Base-by-base conservation (phyloP, 2,797 vertebrate genomes). In the Setipinna tenuifilis region DNA sequence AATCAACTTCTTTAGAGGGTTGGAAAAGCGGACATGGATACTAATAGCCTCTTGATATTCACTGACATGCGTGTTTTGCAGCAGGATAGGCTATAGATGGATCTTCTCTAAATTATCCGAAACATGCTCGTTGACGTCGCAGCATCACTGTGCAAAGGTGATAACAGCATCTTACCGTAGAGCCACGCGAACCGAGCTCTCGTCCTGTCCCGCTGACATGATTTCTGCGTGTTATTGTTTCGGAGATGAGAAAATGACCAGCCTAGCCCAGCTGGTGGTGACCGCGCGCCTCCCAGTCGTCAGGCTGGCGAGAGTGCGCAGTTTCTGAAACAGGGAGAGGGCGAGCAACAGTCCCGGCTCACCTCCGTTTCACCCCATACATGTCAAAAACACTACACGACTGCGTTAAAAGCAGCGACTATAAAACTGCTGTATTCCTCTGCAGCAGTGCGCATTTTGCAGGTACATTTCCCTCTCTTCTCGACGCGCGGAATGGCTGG, bases 161-260 rank as follows among this genome's bases (percentile, higher is more conserved):
- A 81, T 2, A 21, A 16, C 50, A 7, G 84, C 3, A 82, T 88
- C 96, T 95, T 91, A 98, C 97, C 97, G 97, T 93, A 98, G 94
- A 19, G 98, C 97, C 89, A 98, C 98, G 17, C 98, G 95, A 89
- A 99, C 98, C 1, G 97, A 95, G 94, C 97, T 98, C 86, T 98
- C 98, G 89, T 98, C 98, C 92, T 96, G 95, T 28, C 95, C 93
- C 81, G 93, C 90, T 91, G 94, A 95, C 97, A 98, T 98, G 94
- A 75, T 87, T 92, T 91, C 90, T 85, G 59, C 28, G 59, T 17
- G 1, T 0, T 46, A 50, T n/a, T 0, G 54, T 54, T 84, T 78
- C 31, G 71, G 0, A 21, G 44, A 14, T 17, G 62, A 19, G 31
- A 57, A 17, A 61, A 75, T 68, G 78, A 83, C 31, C 48, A 31